Percentiles rank a stretch among this genome's conserved stretches.
These are phyloP conservation scores for Girardinichthys multiradiatus DNA, from an alignment of 2,113 vertebrate genomes.

Conservation along the genomic window DNA sequence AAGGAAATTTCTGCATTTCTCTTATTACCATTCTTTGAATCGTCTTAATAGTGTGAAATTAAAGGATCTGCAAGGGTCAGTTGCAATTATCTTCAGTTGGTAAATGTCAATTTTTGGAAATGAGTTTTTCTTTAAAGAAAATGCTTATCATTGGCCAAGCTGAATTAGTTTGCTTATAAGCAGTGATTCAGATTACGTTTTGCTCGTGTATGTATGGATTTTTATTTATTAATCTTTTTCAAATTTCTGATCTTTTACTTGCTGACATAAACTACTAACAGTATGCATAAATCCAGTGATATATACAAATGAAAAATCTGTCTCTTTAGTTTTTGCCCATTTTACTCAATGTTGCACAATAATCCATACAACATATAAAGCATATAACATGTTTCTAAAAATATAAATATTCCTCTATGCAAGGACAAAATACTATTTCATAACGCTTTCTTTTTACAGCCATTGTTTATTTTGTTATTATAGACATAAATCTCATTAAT, in stretches of 20 bases:
- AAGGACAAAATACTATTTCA: background rate
- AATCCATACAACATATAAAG: background rate
- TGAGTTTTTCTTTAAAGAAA: constrained; percentile 54
- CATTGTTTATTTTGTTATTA: constrained; percentile 17
- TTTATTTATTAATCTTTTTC: constrained; percentile 2
- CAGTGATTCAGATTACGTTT: constrained; percentile 37
- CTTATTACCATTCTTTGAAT: constrained; percentile 62
- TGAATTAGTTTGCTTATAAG: constrained; percentile 59
- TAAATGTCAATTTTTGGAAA: constrained; percentile 64
- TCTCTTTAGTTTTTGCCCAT: background rate
- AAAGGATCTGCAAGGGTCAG: constrained; percentile 67
- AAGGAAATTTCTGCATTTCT: constrained; percentile 56
- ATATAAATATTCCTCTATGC: background rate
- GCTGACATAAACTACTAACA: background rate
- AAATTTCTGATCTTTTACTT: background rate
- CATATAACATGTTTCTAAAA: background rate
- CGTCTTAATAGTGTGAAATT: constrained; percentile 73
- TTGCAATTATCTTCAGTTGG: constrained; percentile 69
- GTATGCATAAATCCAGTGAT: background rate
- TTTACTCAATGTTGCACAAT: background rate
- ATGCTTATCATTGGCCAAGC: constrained; percentile 36
- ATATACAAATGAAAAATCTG: background rate
- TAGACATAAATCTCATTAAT: constrained; percentile 52
- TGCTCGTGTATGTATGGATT: constrained; percentile 16
- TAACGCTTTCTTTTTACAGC: background rate